phyloP scores from a whole-genome alignment of 1,140 invertebrate genomes.

The Periplaneta americana region DNA sequence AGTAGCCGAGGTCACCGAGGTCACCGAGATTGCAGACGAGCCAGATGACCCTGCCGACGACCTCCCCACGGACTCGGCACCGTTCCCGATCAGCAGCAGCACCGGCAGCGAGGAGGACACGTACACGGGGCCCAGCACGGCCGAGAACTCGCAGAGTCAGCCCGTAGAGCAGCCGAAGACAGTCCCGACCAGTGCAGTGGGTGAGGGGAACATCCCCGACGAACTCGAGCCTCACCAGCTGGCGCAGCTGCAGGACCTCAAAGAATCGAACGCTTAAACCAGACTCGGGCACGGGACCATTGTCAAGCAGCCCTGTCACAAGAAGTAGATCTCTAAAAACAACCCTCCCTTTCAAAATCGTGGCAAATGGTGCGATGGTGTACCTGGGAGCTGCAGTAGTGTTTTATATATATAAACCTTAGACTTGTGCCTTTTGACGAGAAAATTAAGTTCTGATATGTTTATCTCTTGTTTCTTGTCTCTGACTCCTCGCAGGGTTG shows the following conservation, averaged over 20 bases:
- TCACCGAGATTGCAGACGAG: conserved; percentile 24
- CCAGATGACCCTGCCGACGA: conserved; percentile 37
- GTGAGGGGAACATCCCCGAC: conserved; percentile 67
- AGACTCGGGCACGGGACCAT: neutral
- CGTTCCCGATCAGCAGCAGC: conserved; percentile 50
- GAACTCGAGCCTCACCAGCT: conserved; percentile 79
- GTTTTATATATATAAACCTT: neutral
- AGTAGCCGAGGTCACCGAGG: conserved; percentile 31
- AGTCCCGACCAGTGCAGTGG: neutral
- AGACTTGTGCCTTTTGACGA: neutral
- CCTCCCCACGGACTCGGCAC: conserved; percentile 43
- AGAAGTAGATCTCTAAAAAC: no score
- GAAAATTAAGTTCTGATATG: neutral
- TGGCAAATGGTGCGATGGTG: no score
- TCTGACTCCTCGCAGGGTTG: no score
- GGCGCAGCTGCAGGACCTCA: conserved; percentile 74
- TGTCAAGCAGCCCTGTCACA: no score
- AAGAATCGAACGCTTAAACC: conserved; percentile 79
- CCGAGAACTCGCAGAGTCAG: conserved; percentile 49
- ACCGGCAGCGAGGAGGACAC: conserved; percentile 52
- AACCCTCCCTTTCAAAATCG: no score
- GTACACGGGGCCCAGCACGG: conserved; percentile 52
- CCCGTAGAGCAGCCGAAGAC: neutral
- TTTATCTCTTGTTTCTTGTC: neutral
- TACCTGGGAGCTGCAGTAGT: neutral